phyloP scores from a whole-genome alignment of 2,888 invertebrate genomes.

The Scelioninae gen. 1 region DNA sequence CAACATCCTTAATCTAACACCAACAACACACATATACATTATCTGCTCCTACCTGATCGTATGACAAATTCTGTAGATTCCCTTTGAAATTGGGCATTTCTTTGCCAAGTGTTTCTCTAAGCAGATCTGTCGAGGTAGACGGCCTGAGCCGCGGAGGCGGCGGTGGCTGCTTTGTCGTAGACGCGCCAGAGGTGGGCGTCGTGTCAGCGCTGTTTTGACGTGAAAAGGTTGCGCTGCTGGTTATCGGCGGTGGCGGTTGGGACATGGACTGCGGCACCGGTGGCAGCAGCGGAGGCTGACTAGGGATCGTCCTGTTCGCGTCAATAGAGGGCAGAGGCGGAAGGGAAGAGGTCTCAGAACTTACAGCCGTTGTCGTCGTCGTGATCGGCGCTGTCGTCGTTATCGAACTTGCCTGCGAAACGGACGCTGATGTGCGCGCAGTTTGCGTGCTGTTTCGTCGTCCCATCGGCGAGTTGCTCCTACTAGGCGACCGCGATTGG shows the following conservation, averaged over 20 bases:
- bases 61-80: constrained; percentile 82
- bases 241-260: constrained; percentile 19
- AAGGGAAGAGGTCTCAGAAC: constrained; percentile 78
- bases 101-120: constrained; percentile 81
- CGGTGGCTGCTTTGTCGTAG: constrained; percentile 77
- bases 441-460: too few species aligned
- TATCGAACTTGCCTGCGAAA: too few species aligned
- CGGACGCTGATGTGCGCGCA: too few species aligned
- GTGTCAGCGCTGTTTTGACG: constrained; percentile 46
- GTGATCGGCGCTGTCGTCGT: too few species aligned
- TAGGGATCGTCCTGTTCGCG: constrained; percentile 43
- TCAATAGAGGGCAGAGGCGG: constrained; percentile 76
- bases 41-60: constrained; percentile 85
- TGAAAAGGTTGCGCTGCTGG: constrained; percentile 55
- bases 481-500: too few species aligned
- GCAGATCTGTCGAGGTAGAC: constrained; percentile 78
- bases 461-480: too few species aligned
- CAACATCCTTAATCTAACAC: too few species aligned
- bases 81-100: constrained; percentile 83
- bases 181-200: constrained; percentile 1
- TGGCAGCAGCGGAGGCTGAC: constrained; percentile 44
- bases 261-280: background rate
- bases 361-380: constrained; percentile 78
- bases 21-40: too few species aligned
- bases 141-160: constrained; percentile 81